Conservation (phyloP, 2,797 vertebrate species). For the Menidia menidia region DNA sequence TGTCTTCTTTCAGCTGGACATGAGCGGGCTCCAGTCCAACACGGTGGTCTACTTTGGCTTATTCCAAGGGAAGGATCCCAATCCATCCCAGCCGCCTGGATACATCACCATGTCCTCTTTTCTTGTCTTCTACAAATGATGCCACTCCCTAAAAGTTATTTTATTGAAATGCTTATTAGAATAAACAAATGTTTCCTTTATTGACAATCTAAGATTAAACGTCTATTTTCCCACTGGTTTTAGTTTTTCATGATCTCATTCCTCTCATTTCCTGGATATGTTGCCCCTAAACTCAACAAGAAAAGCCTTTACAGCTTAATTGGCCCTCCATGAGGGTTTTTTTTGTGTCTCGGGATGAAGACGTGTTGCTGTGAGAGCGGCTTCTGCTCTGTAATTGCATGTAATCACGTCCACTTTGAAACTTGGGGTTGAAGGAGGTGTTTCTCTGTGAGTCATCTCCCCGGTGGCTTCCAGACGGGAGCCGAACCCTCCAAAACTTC, state of each 20-base stretch:
- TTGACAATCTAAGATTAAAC: conserved; percentile 41
- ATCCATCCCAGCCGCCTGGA: conserved; percentile 76
- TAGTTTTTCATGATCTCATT: background rate
- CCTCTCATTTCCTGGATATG: background rate
- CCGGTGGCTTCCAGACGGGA: conserved; percentile 2
- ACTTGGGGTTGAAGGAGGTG: conserved; percentile 6
- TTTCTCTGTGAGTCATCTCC: conserved; percentile 37
- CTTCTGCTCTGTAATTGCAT: conserved; percentile 49
- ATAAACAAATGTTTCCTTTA: background rate
- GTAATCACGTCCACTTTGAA: conserved; percentile 50
- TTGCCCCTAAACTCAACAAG: conserved; percentile 16
- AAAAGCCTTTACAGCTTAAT: conserved; percentile 10
- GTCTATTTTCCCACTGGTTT: conserved; percentile 34
- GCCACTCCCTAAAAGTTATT: background rate
- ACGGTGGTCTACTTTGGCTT: conserved; percentile 81
- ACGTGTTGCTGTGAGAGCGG: conserved; percentile 27
- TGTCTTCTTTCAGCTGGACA: conserved; percentile 72
- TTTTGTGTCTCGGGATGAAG: conserved; percentile 13
- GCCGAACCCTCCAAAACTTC: background rate
- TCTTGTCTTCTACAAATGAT: conserved; percentile 84
- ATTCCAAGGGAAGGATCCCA: conserved; percentile 78
- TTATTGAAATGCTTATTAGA: background rate
- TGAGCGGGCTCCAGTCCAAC: conserved; percentile 64
- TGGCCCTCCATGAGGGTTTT: background rate
- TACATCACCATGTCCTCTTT: conserved; percentile 85